Conservation (phyloP, 2,888 invertebrate species). For the Xestia rhomboidea region DNA sequence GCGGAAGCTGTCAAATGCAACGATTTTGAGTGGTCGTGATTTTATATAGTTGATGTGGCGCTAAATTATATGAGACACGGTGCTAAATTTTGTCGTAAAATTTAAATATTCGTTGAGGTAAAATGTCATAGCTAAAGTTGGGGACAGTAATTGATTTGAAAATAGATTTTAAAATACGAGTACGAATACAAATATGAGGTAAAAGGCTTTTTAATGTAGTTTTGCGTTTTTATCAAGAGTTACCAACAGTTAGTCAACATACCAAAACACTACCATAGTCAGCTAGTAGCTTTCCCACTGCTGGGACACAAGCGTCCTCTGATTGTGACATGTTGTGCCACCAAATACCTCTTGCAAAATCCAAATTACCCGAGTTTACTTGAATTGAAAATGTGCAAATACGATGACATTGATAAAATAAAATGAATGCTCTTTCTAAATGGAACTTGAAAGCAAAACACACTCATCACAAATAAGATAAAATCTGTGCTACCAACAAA, state of each 20-base stretch:
- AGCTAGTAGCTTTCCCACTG: not conserved
- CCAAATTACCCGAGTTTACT: not conserved
- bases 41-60: slow-evolving; percentile 32
- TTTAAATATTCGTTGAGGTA: slow-evolving; percentile 24
- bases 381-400: not conserved
- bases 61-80: slow-evolving; percentile 28
- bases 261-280: not conserved
- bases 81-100: slow-evolving; percentile 20
- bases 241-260: not conserved
- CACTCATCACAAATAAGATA: slow-evolving; percentile 4
- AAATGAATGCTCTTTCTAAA: not conserved
- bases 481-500: not conserved
- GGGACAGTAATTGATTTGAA: not conserved
- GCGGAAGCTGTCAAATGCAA: slow-evolving; percentile 52
- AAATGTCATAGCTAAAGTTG: slow-evolving; percentile 2
- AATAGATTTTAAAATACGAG: not conserved
- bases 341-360: not conserved
- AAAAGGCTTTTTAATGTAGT: not conserved
- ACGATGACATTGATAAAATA: not conserved
- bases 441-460: slow-evolving; percentile 14
- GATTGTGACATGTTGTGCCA: not conserved
- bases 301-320: not conserved
- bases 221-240: not conserved
- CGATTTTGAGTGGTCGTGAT: slow-evolving; percentile 30
- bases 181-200: not conserved